A percentile compares a stretch with the other conserved stretches of the same genome.
Conservation (phyloP, 1,140 invertebrate genomes). For the Harpegnathos saltator region DNA sequence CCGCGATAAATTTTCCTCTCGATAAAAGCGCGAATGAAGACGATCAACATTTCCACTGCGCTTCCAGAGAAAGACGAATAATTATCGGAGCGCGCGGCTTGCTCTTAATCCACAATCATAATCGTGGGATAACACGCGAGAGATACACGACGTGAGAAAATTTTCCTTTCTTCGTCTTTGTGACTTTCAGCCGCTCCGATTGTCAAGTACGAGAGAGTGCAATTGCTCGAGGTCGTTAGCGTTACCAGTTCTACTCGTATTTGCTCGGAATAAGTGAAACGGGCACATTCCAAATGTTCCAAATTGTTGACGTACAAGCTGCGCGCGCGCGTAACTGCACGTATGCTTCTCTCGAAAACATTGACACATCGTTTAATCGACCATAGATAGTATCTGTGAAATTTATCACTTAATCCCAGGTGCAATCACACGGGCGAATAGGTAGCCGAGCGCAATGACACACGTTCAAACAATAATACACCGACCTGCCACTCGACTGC, state of each 20-base stretch:
- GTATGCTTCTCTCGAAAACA: not conserved
- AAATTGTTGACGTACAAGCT: too few relatives aligned
- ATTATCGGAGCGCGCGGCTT: not conserved
- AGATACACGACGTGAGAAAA: not conserved
- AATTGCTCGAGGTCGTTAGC: not conserved
- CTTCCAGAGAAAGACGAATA: not conserved
- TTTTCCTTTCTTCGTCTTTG: not conserved
- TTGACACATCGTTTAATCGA: conserved; percentile 19
- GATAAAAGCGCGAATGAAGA: conserved; percentile 19
- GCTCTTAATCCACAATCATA: not conserved
- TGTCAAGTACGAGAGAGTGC: too few relatives aligned
- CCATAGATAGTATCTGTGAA: conserved; percentile 1
- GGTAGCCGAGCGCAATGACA: not conserved
- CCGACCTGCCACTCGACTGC: not conserved
- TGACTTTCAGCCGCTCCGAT: not conserved
- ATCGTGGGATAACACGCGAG: not conserved
- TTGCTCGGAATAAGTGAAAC: too few relatives aligned
- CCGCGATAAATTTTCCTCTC: conserved; percentile 46
- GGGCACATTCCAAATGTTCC: too few relatives aligned
- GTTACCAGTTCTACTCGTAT: too few relatives aligned
- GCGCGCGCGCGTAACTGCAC: not conserved
- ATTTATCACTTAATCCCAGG: conserved; percentile 24
- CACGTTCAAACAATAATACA: not conserved
- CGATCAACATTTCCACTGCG: not conserved
- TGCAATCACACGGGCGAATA: not conserved